Percentiles rank a stretch among this genome's conserved stretches.
These are phyloP conservation scores for Agapornis roseicollis DNA, from an alignment of 2,113 vertebrate species.

Conservation along the genomic window DNA sequence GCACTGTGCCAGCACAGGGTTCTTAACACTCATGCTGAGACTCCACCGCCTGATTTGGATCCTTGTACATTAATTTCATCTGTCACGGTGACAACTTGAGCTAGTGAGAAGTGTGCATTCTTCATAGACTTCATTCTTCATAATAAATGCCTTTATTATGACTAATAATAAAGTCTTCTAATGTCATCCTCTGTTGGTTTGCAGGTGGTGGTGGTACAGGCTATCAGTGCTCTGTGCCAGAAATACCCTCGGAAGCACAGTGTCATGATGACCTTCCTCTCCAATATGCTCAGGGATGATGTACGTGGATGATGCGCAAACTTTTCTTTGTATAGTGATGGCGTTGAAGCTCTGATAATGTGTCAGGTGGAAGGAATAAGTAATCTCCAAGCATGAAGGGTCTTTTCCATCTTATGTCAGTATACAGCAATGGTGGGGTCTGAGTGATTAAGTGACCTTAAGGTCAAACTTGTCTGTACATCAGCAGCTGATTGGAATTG, in stretches of 20 bases:
- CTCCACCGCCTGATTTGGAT: background rate
- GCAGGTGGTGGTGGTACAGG: slow-evolving; percentile 98
- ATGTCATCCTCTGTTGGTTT: background rate
- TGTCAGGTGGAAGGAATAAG: background rate
- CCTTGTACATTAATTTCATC: background rate
- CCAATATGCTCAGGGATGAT: slow-evolving; percentile 97
- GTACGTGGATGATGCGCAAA: slow-evolving; percentile 70
- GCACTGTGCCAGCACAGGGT: rapidly evolving
- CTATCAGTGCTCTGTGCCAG: slow-evolving; percentile 96
- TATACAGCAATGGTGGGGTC: background rate
- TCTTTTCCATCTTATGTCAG: rapidly evolving
- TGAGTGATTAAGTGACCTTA: background rate
- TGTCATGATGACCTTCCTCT: slow-evolving; percentile 98
- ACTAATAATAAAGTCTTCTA: too few relatives aligned
- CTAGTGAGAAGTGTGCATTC: rapidly evolving
- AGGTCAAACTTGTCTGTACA: background rate
- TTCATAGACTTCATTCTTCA: background rate
- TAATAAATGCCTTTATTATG: too few relatives aligned
- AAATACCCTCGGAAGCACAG: slow-evolving; percentile 97
- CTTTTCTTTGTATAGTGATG: background rate
- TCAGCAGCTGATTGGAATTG: background rate
- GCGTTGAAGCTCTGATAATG: background rate
- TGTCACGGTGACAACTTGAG: background rate
- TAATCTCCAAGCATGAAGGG: background rate
- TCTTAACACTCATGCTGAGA: rapidly evolving